Percentiles rank a stretch among this genome's conserved stretches.
phyloP scores from a whole-genome alignment of 2,797 vertebrate species.

The Phyllotis vaccarum region DNA sequence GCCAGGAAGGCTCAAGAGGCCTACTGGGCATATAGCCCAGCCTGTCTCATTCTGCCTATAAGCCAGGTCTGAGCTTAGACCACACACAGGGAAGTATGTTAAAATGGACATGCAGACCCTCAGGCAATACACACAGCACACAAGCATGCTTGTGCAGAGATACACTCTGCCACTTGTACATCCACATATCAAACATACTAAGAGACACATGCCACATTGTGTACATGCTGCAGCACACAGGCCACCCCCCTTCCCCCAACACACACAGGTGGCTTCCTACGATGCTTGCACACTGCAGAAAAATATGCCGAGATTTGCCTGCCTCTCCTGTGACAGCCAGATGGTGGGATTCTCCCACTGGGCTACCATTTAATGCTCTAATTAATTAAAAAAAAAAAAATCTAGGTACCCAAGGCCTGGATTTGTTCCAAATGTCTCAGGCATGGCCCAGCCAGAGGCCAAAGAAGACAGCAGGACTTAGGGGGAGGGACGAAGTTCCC shows the following conservation, averaged over 20 bases:
- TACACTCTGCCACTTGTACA: conserved; percentile 18
- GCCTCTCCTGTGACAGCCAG: conserved; percentile 85
- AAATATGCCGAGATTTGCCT: conserved; percentile 66
- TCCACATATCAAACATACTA: not conserved
- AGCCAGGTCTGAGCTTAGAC: not conserved
- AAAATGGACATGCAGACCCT: not conserved
- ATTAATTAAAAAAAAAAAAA: conserved; percentile 85
- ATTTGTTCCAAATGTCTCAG: conserved; percentile 68
- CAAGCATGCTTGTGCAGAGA: not conserved
- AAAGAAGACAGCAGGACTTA: not conserved
- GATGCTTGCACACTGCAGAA: conserved; percentile 53
- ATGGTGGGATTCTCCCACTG: conserved; percentile 88
- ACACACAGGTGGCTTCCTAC: conserved; percentile 53
- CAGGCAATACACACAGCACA: not conserved
- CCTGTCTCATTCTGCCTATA: not conserved
- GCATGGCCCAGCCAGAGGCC: conserved; percentile 33
- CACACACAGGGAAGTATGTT: not conserved
- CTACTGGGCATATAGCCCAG: not conserved
- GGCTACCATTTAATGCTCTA: conserved; percentile 90
- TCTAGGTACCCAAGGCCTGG: conserved; percentile 63
- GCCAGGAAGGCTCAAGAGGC: not conserved
- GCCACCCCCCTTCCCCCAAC: too few species aligned
- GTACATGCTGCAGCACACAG: not conserved
- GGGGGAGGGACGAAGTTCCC: not conserved
- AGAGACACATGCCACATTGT: not conserved